Base-by-base conservation (phyloP, 2,888 invertebrate species). In the Erebia aethiops region DNA sequence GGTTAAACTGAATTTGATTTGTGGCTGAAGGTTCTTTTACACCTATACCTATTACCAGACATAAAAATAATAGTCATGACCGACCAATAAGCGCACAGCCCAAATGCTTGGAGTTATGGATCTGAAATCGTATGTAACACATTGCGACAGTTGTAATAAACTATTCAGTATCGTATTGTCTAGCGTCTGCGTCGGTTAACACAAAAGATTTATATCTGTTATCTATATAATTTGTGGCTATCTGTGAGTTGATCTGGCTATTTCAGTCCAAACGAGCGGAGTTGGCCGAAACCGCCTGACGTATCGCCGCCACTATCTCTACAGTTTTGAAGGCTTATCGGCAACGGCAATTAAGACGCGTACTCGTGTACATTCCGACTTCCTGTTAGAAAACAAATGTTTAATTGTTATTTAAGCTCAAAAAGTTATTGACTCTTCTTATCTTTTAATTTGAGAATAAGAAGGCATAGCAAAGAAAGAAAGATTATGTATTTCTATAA, bases 201-300 rank as follows among this genome's bases (percentile, higher is more conserved):
- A 35, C 68, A 46, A 62, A 67, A 71, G 71, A 66, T 74, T 67
- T 69, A 62, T 65, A 69, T 71, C 58, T 58, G 35, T 71, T 71
- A 75, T 71, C 71, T 70, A 69, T 70, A 73, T 75, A 75, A 75
- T 75, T 75, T 74, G 62, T 67, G 46, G 63, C 58, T 72, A 74
- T 74, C 75, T 61, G 18, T 21, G 35, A 67, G 67, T 67, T 26
- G 61, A 75, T 75, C 75, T 74, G 65, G 62, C 70, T 69, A 66
- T 75, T 75, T 70, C 69, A 61, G 46, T 58, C 63, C 56, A 65
- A 72, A 69, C 69, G 57, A 58, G 69, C 72, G 63, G 41, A 67
- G 60, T 16, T 60, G 62, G 18, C 56, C 60, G 46, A 63, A 54
- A 49, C 18, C 60, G 64, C 52, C 13, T 60, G 67, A 66, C 56